Evolutionary conservation across 1,140 invertebrate genomes (phyloP).

Genomic region (Maniola jurtina): DNA sequence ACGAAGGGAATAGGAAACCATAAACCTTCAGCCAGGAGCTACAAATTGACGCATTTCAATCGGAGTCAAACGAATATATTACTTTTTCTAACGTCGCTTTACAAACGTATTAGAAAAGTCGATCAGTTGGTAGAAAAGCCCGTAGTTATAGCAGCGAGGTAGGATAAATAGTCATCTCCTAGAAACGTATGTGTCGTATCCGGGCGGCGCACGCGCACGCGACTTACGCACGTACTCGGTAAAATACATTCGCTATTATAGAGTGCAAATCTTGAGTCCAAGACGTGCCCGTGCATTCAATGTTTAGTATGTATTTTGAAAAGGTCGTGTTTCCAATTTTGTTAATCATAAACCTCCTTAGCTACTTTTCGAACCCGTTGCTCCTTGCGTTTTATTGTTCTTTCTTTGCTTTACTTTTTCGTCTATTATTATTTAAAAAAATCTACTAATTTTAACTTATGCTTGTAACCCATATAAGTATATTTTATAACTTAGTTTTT

Average conservation of each 20-base stretch:
- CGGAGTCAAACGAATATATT: constrained; percentile 4
- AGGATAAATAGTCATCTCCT: constrained; percentile 45
- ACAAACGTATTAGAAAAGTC: not conserved
- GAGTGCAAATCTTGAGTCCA: not conserved
- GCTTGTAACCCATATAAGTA: no score
- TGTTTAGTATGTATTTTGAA: no score
- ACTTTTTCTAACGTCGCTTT: not conserved
- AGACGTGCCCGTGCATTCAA: no score
- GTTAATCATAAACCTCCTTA: no score
- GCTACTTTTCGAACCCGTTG: no score
- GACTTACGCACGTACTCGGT: constrained; percentile 31
- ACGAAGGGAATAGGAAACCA: not conserved
- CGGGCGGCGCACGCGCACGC: constrained; percentile 53
- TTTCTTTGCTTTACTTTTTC: no score
- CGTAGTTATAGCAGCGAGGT: constrained; percentile 19
- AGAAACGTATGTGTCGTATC: constrained; percentile 48
- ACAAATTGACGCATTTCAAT: not conserved
- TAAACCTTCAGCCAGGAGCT: not conserved
- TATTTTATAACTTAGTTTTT: no score
- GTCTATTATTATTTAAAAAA: no score
- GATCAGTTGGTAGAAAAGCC: constrained; percentile 20
- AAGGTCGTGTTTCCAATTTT: no score
- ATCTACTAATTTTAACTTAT: no score
- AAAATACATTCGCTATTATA: constrained; percentile 5
- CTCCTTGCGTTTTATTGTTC: no score